phyloP scores from a whole-genome alignment of 2,888 invertebrate species.

The Eurytoma californica region DNA sequence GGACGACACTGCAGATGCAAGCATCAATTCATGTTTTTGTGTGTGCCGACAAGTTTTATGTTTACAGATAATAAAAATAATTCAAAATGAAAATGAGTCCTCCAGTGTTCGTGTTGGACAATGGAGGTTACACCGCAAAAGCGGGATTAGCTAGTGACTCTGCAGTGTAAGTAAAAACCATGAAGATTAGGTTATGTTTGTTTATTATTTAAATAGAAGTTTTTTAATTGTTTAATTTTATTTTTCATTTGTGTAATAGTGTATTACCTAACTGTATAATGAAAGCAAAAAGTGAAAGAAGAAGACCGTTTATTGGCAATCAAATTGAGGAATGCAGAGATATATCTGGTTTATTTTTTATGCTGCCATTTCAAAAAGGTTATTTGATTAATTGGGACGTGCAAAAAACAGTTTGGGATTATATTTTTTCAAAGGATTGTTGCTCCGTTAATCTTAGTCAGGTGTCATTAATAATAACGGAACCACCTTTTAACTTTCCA shows the following conservation, averaged over 20 bases:
- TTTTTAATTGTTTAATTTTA: slow-evolving; percentile 6
- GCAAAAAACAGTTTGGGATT: slow-evolving; percentile 97
- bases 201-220: background rate
- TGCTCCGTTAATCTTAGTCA: slow-evolving; percentile 86
- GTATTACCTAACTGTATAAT: slow-evolving; percentile 95
- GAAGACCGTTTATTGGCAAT: slow-evolving; percentile 93
- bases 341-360: slow-evolving; percentile 94
- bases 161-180: slow-evolving; percentile 82
- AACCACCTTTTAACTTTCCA: slow-evolving; percentile 94
- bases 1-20: background rate
- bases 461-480: slow-evolving; percentile 90
- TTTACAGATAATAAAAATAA: slow-evolving; percentile 8
- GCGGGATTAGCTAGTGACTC: slow-evolving; percentile 85
- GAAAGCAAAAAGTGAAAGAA: slow-evolving; percentile 97
- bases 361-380: slow-evolving; percentile 95
- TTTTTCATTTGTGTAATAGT: slow-evolving; percentile 69
- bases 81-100: slow-evolving; percentile 65
- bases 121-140: slow-evolving; percentile 92
- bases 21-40: background rate
- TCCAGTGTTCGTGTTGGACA: slow-evolving; percentile 85
- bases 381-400: slow-evolving; percentile 97
- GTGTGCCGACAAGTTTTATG: background rate
- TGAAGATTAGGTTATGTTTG: slow-evolving; percentile 48
- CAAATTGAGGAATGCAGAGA: slow-evolving; percentile 98
- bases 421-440: slow-evolving; percentile 91